Evolutionary conservation across 2,113 vertebrate species (phyloP), one percentile per base, ranked within the genome.

Genomic region (Ascaphus truei): DNA sequence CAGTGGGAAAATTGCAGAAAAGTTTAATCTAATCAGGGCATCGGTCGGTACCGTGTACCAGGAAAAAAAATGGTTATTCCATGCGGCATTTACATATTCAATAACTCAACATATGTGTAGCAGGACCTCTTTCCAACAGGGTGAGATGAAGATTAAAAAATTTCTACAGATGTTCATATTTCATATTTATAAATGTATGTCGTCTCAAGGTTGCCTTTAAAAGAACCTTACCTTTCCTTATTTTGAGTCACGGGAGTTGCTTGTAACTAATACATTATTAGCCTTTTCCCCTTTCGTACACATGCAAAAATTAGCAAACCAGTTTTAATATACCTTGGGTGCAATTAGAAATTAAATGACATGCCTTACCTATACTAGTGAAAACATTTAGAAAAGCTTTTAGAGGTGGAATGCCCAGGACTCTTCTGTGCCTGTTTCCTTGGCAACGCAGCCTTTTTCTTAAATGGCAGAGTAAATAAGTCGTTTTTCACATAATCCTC

Each of bases 401-500:
- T 60, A 69, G 66, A 20, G 48, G 31, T 59, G 7, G 67, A 72
- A 77, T 55, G 34, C 68, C 43, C 43, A 13, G 31, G 56, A 39
- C 66, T 67, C 50, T 72, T 68, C 56, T 53, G 31, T 20, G 62
- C n/a, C 57, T 56, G 79, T 79, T 77, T 73, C 72, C 73, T 77
- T 80, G 72, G 75, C 62, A 78, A 81, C 81, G 55, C 13, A 23
- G 25, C 58, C 72, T 81, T 84, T 79, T 81, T 80, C 57, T 67
- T 68, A 73, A 75, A 71, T 31, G 79, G 62, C 57, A 74, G 74
- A 75, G 73, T 80, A 79, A 81, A 78, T 78, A 83, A 78, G 71
- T 55, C 74, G 64, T 69, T 79, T 80, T 78, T 77, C 73, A 74
- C 56, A 68, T 63, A 68, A 77, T 72, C 74, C 62, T 20, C 18